Evolutionary conservation across 2,113 vertebrate species (phyloP), one percentile per base, ranked within the genome.

Genomic region (Rhinogobius similis): DNA sequence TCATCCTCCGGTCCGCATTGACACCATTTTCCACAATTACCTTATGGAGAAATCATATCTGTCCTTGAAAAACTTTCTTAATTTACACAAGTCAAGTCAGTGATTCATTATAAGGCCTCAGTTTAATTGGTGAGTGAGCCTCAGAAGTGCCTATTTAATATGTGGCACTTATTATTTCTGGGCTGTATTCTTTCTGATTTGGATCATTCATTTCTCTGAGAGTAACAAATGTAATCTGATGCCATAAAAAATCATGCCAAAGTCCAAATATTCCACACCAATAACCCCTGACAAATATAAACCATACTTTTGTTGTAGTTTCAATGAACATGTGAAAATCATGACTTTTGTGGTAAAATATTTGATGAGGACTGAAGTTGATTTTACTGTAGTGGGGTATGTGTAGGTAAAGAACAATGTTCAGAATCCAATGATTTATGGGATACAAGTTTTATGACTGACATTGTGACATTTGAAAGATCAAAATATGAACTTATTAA

Each of bases 391-490:
- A 46, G 43, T 46, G 16, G 43, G 8, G 18, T 5, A 46, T 44
- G 43, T 4, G 14, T 20, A 18, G 43, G 43, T 46, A 46, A 46
- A 46, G 43, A 46, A 46, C 43, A 46, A 46, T 46, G 43, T 11
- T 52, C 50, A 46, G 94, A 96, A 95, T 97, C 95, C 96, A 98
- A 98, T 98, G 93, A 94, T 97, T 96, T 96, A 96, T 94, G 32
- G 32, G 32, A 36, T 36, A 36, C 32, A 36, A 36, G 32, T 96
- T 95, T 88, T 93, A 95, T 92, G 91, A 90, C 95, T 95, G 95
- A 93, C 96, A 97, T 97, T 98, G 98, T 96, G 97, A 98, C 98
- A 98, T 96, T 94, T 96, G 93, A 93, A 36, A 36, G 32, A 94
- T 97, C 95, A 98, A 96, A 95, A 97, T 95, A 96, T 94, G 94